Conservation (phyloP, 2,113 vertebrate genomes). For the Lagopus muta region DNA sequence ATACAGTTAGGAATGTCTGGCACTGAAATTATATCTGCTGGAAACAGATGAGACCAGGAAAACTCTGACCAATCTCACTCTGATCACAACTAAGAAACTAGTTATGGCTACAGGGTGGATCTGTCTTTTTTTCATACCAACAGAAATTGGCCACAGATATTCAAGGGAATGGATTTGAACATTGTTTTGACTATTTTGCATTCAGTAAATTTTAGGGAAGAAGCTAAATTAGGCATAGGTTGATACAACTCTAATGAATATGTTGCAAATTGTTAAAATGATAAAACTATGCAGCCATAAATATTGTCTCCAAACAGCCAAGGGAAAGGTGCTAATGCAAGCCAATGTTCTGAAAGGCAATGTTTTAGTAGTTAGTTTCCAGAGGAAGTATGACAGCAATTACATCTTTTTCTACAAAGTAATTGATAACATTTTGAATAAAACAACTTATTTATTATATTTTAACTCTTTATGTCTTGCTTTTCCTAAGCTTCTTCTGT, state of each 20-base stretch:
- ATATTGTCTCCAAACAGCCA: conserved; percentile 50
- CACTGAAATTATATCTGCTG: conserved; percentile 51
- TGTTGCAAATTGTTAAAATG: conserved; percentile 75
- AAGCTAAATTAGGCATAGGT: conserved; percentile 75
- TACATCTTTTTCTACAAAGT: not conserved
- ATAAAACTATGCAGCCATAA: conserved; percentile 67
- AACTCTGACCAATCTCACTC: not conserved
- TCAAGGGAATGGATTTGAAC: conserved; percentile 3
- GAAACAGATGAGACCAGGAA: conserved; percentile 68
- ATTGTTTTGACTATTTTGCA: conserved; percentile 72
- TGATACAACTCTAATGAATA: conserved; percentile 67
- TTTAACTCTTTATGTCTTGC: not conserved
- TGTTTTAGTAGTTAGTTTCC: conserved; percentile 53
- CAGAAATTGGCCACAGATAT: not conserved
- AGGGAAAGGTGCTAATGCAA: conserved; percentile 60
- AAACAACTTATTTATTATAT: not conserved
- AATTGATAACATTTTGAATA: not conserved
- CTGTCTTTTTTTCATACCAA: not conserved
- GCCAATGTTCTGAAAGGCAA: conserved; percentile 46
- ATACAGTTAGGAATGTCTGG: conserved; percentile 47
- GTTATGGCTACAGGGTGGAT: not conserved
- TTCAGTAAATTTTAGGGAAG: conserved; percentile 78
- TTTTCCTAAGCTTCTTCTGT: not conserved
- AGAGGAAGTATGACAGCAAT: not conserved
- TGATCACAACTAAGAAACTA: not conserved